Evolutionary conservation across 2,113 vertebrate species (phyloP).

Genomic region (Lipophrys pholis): DNA sequence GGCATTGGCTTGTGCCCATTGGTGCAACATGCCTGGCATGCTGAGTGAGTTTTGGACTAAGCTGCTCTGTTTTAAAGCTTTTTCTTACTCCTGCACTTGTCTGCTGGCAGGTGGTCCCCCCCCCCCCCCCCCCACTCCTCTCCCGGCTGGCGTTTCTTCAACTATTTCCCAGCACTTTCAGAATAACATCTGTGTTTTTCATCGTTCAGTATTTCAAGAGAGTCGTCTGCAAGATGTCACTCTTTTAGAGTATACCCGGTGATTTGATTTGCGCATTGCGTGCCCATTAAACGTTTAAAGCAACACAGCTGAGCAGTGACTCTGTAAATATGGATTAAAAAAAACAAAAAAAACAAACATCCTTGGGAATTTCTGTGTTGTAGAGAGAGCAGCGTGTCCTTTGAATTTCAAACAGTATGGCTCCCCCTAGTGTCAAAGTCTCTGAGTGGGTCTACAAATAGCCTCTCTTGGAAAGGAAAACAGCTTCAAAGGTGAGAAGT

Average conservation of each 20-base stretch:
- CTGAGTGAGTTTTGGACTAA: conserved; percentile 60
- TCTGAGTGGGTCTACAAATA: conserved; percentile 10
- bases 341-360: conserved; percentile 45
- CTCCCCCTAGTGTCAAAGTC: conserved; percentile 79
- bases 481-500: not conserved
- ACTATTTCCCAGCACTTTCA: conserved; percentile 6
- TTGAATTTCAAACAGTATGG: conserved; percentile 77
- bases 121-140: conserved; percentile 22
- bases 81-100: conserved; percentile 37
- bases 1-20: conserved; percentile 61
- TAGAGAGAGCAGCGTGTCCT: conserved; percentile 9
- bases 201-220: not conserved
- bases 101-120: conserved; percentile 53
- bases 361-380: conserved; percentile 46
- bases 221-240: not conserved
- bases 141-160: not conserved
- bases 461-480: conserved; percentile 11
- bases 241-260: not conserved
- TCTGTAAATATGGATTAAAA: conserved; percentile 74
- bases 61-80: conserved; percentile 44
- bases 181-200: conserved; percentile 21
- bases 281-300: conserved; percentile 57
- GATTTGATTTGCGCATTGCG: conserved; percentile 39
- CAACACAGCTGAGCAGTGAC: conserved; percentile 46
- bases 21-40: conserved; percentile 70